Percentiles rank a stretch among this genome's conserved stretches.
phyloP scores from a whole-genome alignment of 2,797 vertebrate genomes.

The Naso thynnoides region DNA sequence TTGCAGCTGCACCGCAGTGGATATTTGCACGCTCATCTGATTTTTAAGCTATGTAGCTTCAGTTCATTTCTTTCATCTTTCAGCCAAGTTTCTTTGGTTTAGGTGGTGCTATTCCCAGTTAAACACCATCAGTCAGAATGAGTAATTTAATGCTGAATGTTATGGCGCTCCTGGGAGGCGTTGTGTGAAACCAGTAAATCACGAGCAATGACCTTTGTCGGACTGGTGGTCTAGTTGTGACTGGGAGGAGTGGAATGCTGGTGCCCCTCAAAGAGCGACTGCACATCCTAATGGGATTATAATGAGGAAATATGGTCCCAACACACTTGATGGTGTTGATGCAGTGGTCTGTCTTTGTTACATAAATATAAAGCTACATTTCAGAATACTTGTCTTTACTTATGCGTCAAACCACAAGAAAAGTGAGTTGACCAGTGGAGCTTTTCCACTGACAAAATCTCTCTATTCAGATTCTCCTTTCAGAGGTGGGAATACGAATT shows the following conservation, averaged over 20 bases:
- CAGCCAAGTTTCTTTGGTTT: slow-evolving; percentile 59
- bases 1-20: slow-evolving; percentile 39
- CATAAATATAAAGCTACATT: slow-evolving; percentile 22
- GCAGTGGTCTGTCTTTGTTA: slow-evolving; percentile 46
- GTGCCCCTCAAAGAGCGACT: slow-evolving; percentile 68
- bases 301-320: slow-evolving; percentile 57
- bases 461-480: neutral
- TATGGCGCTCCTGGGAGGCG: slow-evolving; percentile 75
- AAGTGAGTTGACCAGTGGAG: slow-evolving; percentile 16
- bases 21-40: slow-evolving; percentile 46
- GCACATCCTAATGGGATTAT: slow-evolving; percentile 64
- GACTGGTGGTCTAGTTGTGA: slow-evolving; percentile 69
- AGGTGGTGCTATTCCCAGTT: slow-evolving; percentile 63
- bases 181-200: slow-evolving; percentile 80
- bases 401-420: slow-evolving; percentile 16
- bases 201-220: slow-evolving; percentile 72
- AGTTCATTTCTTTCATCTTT: slow-evolving; percentile 63
- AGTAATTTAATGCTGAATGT: slow-evolving; percentile 75
- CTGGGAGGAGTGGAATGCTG: slow-evolving; percentile 70
- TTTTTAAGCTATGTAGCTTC: slow-evolving; percentile 59
- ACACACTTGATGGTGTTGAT: slow-evolving; percentile 33
- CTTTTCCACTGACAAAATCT: slow-evolving; percentile 5
- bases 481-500: slow-evolving; percentile 6
- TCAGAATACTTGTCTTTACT: slow-evolving; percentile 1
- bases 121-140: slow-evolving; percentile 74